Conservation (phyloP, 2,888 invertebrate species). For the Alviniconcha strummeri region DNA sequence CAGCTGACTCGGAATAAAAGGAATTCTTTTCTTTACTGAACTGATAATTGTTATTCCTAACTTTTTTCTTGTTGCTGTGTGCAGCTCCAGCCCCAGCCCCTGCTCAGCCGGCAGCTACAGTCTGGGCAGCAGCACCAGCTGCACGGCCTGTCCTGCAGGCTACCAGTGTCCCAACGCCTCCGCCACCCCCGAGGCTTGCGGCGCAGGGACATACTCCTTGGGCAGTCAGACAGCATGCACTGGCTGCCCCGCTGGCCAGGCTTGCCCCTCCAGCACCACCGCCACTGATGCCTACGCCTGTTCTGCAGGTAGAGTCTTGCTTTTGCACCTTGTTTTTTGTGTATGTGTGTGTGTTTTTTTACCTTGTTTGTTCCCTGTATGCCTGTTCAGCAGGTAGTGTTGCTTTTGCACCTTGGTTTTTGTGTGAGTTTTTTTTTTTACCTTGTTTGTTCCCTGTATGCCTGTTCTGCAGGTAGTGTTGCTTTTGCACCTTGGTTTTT, state of each 20-base stretch:
- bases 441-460: neutral
- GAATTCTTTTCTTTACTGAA: too few species aligned
- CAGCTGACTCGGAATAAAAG: conserved; percentile 53
- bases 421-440: neutral
- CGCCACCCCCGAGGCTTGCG: conserved; percentile 49
- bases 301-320: conserved; percentile 48
- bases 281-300: conserved; percentile 49
- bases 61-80: neutral
- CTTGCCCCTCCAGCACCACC: conserved; percentile 63
- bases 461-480: too few species aligned
- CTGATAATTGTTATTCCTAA: too few species aligned
- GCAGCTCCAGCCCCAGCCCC: conserved; percentile 32
- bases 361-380: neutral
- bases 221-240: conserved; percentile 53
- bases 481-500: too few species aligned
- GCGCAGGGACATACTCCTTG: conserved; percentile 55
- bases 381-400: neutral
- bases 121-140: conserved; percentile 36
- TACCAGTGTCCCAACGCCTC: conserved; percentile 51
- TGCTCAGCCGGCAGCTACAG: conserved; percentile 43
- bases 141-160: conserved; percentile 63
- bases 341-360: neutral
- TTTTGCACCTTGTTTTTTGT: neutral
- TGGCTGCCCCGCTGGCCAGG: conserved; percentile 61
- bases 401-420: too few species aligned